A percentile compares a stretch with the other conserved stretches of the same genome.
These are phyloP conservation scores for Eupeodes luniger DNA, from an alignment of 2,888 invertebrate species.

Conservation along the genomic window DNA sequence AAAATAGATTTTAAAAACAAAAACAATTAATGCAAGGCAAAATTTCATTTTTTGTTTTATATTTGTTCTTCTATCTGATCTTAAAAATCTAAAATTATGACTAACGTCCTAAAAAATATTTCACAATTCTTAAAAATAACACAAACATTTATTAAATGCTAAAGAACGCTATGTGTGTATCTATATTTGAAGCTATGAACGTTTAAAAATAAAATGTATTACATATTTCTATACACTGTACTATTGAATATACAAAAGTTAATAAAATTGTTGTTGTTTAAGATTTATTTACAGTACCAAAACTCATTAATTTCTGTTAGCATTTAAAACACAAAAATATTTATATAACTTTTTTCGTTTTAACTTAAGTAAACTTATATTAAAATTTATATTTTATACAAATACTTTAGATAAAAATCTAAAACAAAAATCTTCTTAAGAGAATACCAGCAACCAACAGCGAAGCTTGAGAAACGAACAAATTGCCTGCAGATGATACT, in stretches of 20 bases:
- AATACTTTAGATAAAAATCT: not conserved
- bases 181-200: not conserved
- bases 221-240: constrained; percentile 10
- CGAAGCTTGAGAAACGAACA: constrained; percentile 19
- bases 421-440: constrained; percentile 20
- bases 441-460: constrained; percentile 43
- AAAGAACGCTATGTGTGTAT: constrained; percentile 6
- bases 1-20: constrained; percentile 65
- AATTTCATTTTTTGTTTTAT: constrained; percentile 12
- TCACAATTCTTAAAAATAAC: constrained; percentile 29
- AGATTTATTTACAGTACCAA: constrained; percentile 20
- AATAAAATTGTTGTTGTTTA: not conserved
- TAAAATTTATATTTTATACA: not conserved
- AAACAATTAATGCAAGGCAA: constrained; percentile 1
- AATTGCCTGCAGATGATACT: constrained; percentile 47
- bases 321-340: not conserved
- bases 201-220: constrained; percentile 8
- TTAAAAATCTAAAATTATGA: constrained; percentile 23
- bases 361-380: not conserved
- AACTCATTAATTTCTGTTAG: not conserved
- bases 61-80: not conserved
- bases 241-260: constrained; percentile 8
- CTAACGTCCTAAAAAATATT: constrained; percentile 33
- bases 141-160: constrained; percentile 20
- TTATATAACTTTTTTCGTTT: too few relatives aligned